Conservation (phyloP, 1,140 invertebrate species). For the Meteorus sp. region DNA sequence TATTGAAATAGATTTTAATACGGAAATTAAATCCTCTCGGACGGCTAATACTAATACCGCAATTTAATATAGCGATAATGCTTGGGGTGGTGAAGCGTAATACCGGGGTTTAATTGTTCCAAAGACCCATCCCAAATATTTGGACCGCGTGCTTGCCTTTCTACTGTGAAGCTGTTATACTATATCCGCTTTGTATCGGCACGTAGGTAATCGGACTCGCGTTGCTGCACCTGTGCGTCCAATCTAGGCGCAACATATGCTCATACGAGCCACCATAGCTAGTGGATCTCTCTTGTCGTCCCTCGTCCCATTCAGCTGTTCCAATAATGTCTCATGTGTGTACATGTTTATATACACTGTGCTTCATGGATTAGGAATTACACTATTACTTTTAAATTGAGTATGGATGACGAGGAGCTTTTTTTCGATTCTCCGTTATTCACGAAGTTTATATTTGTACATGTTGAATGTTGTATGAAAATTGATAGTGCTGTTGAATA, state of each 20-base stretch:
- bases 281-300: too few species aligned
- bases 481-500: too few species aligned
- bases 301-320: too few species aligned
- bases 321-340: too few species aligned
- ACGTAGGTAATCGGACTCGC: constrained; percentile 25
- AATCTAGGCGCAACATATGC: constrained; percentile 26
- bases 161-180: neutral
- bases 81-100: constrained; percentile 6
- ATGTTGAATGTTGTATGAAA: too few species aligned
- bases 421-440: too few species aligned
- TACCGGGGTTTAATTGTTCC: constrained; percentile 20
- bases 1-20: neutral
- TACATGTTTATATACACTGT: too few species aligned
- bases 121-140: constrained; percentile 22
- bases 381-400: too few species aligned
- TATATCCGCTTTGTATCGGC: constrained; percentile 23
- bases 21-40: neutral
- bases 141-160: neutral
- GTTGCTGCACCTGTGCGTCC: constrained; percentile 24
- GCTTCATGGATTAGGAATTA: too few species aligned
- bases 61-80: constrained; percentile 7
- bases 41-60: neutral
- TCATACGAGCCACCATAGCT: neutral
- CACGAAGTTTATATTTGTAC: too few species aligned
- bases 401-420: too few species aligned